Conservation (phyloP, 2,113 vertebrate genomes). For the Columba janthina region DNA sequence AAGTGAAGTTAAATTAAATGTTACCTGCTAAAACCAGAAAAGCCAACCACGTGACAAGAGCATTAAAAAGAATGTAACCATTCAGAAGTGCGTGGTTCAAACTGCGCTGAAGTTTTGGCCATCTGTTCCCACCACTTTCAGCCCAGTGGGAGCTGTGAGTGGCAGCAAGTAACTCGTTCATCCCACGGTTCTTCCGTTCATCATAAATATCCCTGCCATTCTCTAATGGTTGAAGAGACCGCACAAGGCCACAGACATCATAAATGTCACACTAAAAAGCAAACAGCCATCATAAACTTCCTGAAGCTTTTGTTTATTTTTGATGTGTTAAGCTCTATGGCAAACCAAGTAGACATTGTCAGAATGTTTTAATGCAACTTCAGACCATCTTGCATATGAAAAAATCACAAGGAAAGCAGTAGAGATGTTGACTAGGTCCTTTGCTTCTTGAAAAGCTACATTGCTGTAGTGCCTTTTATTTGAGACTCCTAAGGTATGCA, state of each 20-base stretch:
- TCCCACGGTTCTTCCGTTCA: not conserved
- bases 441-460: not conserved
- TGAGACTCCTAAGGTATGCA: not conserved
- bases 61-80: not conserved
- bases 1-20: not conserved
- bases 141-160: not conserved
- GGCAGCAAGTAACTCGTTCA: not conserved
- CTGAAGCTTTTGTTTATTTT: not conserved
- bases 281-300: not conserved
- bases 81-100: not conserved
- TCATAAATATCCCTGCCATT: not conserved
- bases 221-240: not conserved
- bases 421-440: not conserved
- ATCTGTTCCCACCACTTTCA: not conserved
- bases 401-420: accelerated
- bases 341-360: not conserved
- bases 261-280: not conserved
- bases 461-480: not conserved
- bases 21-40: not conserved
- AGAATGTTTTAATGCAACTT: not conserved
- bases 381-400: not conserved
- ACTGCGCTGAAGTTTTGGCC: not conserved
- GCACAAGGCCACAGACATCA: not conserved
- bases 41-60: not conserved
- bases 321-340: not conserved